Evolutionary conservation across 1,140 invertebrate species (phyloP), one percentile per base, ranked within the genome.

Genomic region (Pachyrhynchus sulphureomaculatus): DNA sequence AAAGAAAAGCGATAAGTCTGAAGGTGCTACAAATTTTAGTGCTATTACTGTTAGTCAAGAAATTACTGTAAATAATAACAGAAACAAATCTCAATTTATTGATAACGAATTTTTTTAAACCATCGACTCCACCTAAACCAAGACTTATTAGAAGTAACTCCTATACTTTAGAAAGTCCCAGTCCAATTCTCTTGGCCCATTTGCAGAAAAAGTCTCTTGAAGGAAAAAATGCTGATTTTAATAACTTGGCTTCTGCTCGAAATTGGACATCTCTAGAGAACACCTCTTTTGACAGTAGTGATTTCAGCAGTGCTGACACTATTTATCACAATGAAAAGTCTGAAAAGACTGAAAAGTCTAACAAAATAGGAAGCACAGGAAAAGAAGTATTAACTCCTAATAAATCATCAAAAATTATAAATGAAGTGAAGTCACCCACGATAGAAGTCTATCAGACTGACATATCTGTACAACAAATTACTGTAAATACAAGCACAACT

Each of bases 101-200:
- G 39, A 62, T 52, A 29, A 33, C 20, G 32, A 18, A 48, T 9
- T 13, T n/a, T 34, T 12, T 3, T 42, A 42, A 42, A n/a, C n/a
- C 8, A 3, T 3, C 12, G 9, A 41, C 9, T 15, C 36, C 59
- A 39, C 24, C 52, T 33, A 73, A 72, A 6, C 78, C 78, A 29
- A 78, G 79, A 56, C 67, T 83, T 29, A 76, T 83, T 3, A 76
- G 84, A 41, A 82, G 83, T 52, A 81, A 83, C 53, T 86, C 84
- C 1, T 87, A 86, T 55, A 80, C 83, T 0, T 65, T 86, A 33
- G 83, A 85, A 0, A 72, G 78, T 34, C 84, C 84, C 5, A 86
- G 84, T 64, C 82, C 83, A 2, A 79, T 82, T 24, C 71, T 86
- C n/a, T 66, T 86, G 4, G 82, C 83, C 12, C 80, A 83, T 49